Evolutionary conservation across 1,140 invertebrate genomes (phyloP), one percentile per base, ranked within the genome.

Genomic region (Protaetia brevitarsis): DNA sequence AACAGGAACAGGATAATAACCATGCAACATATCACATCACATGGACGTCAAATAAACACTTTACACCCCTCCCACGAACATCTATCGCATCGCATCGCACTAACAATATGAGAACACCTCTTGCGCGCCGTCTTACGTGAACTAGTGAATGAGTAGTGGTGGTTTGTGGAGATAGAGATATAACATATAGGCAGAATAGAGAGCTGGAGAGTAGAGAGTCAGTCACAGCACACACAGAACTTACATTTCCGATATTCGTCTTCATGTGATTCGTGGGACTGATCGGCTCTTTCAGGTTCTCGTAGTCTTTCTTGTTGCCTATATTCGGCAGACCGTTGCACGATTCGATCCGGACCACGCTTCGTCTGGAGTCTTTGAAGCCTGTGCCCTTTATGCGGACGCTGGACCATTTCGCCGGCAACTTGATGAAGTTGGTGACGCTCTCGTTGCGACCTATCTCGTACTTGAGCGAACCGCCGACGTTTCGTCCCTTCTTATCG

Each of bases 271-370:
- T 58, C 58, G 64, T 56, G 19, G 28, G 8, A 23, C 60, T 62
- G 36, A 62, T 31, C 16, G 60, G 74, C 65, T 73, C 75, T 56
- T 72, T 71, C 27, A 77, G 36, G 13, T 69, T 71, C 36, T 73
- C 67, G 59, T 72, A 76, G 77, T 84, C 82, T 76, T 83, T 82
- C 71, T 79, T 81, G 77, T 80, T 81, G 21, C 67, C 67, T 6
- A 71, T 69, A 11, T 66, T 67, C 2, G 74, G 73, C 13, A 84
- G 78, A 66, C 84, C 84, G 76, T 85, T 85, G 80, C 83, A 85
- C 58, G 83, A 82, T 79, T 85, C 83, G 65, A 85, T 79, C 68
- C 83, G 81, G 62, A 85, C 83, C 70, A 85, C 77, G 72, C 82
- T 84, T 71, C 82, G 82, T 69, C 83, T 78, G 51, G 82, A 84